These are phyloP conservation scores for Sarcophaga caerulescens DNA, from an alignment of 2,888 invertebrate genomes.

Conservation along the genomic window DNA sequence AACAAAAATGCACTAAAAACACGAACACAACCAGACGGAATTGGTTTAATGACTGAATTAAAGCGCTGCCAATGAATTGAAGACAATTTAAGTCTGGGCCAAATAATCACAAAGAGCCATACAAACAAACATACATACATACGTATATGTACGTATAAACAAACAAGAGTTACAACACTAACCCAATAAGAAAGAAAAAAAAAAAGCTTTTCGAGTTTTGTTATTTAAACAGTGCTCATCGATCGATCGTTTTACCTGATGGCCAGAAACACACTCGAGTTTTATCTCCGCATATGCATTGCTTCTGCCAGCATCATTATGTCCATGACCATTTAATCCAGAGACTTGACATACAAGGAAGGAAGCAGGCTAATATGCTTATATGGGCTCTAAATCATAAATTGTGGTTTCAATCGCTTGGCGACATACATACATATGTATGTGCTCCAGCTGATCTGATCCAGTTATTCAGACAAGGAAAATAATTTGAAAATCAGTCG, in stretches of 20 bases:
- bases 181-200: background rate
- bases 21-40: conserved; percentile 37
- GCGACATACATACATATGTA: too few species aligned
- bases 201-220: conserved; percentile 7
- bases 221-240: background rate
- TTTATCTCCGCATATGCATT: conserved; percentile 5
- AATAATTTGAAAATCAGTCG: background rate
- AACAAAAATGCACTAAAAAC: background rate
- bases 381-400: too few species aligned
- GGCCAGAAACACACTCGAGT: background rate
- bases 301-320: background rate
- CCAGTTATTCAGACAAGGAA: background rate
- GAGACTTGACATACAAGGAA: conserved; percentile 67
- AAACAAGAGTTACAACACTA: conserved; percentile 43
- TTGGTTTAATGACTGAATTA: conserved; percentile 52
- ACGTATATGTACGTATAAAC: background rate
- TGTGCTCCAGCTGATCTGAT: too few species aligned
- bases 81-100: conserved; percentile 30
- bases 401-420: too few species aligned
- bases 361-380: conserved; percentile 59
- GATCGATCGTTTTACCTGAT: background rate
- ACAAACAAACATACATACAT: background rate
- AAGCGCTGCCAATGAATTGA: conserved; percentile 22
- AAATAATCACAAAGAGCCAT: conserved; percentile 22
- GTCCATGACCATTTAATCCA: conserved; percentile 39